Percentiles rank a stretch among this genome's conserved stretches.
Evolutionary conservation across 2,888 invertebrate species (phyloP).

Genomic region (Hydrotaea diabolus): DNA sequence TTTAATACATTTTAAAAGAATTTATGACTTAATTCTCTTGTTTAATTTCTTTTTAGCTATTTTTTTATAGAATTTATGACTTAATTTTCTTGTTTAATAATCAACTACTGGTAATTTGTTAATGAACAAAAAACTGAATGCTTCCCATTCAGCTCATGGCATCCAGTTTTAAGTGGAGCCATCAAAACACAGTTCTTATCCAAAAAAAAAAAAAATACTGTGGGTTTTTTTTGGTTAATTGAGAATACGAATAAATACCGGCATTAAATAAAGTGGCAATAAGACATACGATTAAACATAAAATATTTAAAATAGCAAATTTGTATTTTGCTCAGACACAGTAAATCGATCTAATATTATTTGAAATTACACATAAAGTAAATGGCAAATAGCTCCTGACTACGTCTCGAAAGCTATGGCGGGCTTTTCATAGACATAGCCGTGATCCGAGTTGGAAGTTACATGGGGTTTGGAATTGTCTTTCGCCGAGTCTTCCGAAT

Average conservation of each 20-base stretch:
- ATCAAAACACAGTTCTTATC: not conserved
- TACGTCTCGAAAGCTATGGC: constrained; percentile 52
- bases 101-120: not conserved
- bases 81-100: not conserved
- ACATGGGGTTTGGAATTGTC: not conserved
- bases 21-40: not conserved
- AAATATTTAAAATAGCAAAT: too few relatives aligned
- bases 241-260: not conserved
- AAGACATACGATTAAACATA: not conserved
- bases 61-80: not conserved
- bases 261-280: not conserved
- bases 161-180: not conserved
- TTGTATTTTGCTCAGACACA: too few relatives aligned
- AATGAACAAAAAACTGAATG: not conserved
- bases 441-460: not conserved
- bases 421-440: constrained; percentile 58
- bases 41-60: too few relatives aligned
- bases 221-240: not conserved
- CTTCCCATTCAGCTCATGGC: too few relatives aligned
- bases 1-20: not conserved
- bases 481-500: not conserved
- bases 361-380: not conserved
- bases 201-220: too few relatives aligned
- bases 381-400: not conserved
- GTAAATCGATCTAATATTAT: not conserved